Percentiles rank a stretch among this genome's conserved stretches.
phyloP scores from a whole-genome alignment of 2,113 vertebrate genomes.

The Nanorana parkeri region DNA sequence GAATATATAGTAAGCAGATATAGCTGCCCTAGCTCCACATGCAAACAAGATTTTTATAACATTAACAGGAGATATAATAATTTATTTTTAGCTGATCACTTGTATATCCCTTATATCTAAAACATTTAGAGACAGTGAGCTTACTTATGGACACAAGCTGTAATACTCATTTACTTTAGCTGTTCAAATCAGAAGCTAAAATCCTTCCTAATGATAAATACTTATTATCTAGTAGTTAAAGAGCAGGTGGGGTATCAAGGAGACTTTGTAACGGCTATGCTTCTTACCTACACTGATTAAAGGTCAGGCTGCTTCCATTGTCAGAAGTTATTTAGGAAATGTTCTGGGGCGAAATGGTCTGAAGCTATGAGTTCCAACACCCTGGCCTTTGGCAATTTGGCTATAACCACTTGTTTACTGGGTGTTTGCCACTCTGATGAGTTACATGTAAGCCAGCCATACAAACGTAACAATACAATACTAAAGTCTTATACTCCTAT shows the following conservation, averaged over 20 bases:
- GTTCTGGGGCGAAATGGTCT: slow-evolving; percentile 1
- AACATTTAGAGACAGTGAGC: too few relatives aligned
- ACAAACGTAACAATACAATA: too few relatives aligned
- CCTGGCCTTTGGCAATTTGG: neutral
- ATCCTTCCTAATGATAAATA: neutral
- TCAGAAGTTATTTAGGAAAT: neutral
- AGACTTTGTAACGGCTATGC: neutral
- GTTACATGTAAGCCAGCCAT: too few relatives aligned
- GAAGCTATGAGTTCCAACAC: neutral
- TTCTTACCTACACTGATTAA: neutral
- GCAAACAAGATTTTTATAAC: too few relatives aligned
- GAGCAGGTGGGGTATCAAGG: slow-evolving; percentile 17
- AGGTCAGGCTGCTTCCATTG: slow-evolving; percentile 13
- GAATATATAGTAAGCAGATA: too few relatives aligned
- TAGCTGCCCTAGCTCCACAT: too few relatives aligned
- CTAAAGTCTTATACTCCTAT: too few relatives aligned
- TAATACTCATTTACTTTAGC: neutral
- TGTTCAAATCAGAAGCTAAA: neutral
- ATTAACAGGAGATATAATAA: too few relatives aligned
- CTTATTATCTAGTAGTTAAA: slow-evolving; percentile 10
- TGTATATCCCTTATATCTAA: too few relatives aligned
- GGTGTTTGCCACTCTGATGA: too few relatives aligned
- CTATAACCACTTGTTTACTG: neutral
- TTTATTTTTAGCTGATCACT: too few relatives aligned
- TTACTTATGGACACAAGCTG: neutral